Evolutionary conservation across 1,140 invertebrate species (phyloP).

Genomic region (Drosophila tropicalis): DNA sequence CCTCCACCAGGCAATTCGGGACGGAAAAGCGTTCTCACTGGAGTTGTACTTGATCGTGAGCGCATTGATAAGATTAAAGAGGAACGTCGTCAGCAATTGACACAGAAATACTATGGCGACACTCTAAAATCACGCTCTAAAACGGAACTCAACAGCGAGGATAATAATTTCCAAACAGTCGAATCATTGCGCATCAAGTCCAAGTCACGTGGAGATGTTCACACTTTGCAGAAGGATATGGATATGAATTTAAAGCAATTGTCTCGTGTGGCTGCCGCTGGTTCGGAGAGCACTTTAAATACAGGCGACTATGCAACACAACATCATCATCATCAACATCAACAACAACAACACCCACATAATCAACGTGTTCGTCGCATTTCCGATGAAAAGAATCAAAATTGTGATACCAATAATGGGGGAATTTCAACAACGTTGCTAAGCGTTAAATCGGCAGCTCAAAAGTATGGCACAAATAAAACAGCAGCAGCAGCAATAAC

Average conservation of each 20-base stretch:
- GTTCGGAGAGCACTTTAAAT: constrained; percentile 70
- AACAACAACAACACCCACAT: constrained; percentile 25
- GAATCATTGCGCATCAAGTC: constrained; percentile 81
- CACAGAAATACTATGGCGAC: constrained; percentile 94
- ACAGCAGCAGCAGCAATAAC: constrained; percentile 30
- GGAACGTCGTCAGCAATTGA: constrained; percentile 92
- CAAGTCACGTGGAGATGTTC: constrained; percentile 81
- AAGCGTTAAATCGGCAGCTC: constrained; percentile 61
- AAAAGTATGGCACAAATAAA: constrained; percentile 57
- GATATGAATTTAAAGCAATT: constrained; percentile 78
- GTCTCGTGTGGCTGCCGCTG: constrained; percentile 53
- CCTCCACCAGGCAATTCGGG: constrained; percentile 37
- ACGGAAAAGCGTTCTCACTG: constrained; percentile 70
- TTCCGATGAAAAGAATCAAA: constrained; percentile 83
- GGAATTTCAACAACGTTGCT: constrained; percentile 32
- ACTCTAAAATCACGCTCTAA: constrained; percentile 86
- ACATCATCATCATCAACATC: constrained; percentile 22
- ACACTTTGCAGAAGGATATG: constrained; percentile 75
- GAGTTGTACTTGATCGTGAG: constrained; percentile 87
- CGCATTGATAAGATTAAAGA: constrained; percentile 96
- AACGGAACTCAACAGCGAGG: constrained; percentile 74
- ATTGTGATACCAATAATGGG: constrained; percentile 74
- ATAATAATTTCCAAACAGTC: constrained; percentile 63
- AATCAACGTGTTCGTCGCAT: constrained; percentile 72
- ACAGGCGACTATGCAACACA: constrained; percentile 17